These are phyloP conservation scores for Myrmecobius fasciatus DNA, from an alignment of 2,113 vertebrate species.

Conservation along the genomic window DNA sequence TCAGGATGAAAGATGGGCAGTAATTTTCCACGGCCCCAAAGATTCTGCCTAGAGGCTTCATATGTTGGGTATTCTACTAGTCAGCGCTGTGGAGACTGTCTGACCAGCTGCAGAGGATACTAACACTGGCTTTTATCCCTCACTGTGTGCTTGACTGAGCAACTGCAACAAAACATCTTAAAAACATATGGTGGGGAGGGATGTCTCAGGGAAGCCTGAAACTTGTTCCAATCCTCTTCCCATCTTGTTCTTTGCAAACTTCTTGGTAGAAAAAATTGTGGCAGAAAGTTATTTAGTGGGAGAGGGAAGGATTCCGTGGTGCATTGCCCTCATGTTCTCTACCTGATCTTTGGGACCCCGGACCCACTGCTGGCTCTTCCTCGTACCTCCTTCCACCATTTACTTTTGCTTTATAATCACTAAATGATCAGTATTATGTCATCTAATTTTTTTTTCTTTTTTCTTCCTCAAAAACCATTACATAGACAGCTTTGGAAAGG, in stretches of 20 bases:
- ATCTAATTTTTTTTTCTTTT: conserved; percentile 51
- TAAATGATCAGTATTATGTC: neutral
- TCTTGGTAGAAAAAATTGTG: conserved; percentile 5
- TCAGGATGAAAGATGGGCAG: neutral
- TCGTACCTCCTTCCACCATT: neutral
- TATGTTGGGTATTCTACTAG: neutral
- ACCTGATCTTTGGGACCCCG: neutral
- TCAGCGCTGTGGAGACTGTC: neutral
- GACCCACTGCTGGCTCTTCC: neutral
- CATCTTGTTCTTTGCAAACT: neutral
- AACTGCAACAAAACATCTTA: neutral
- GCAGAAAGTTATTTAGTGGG: conserved; percentile 16
- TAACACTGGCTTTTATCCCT: neutral
- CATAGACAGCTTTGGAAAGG: conserved; percentile 47
- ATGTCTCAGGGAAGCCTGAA: neutral
- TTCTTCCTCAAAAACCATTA: conserved; percentile 43
- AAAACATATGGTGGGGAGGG: neutral
- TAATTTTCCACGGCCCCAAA: neutral
- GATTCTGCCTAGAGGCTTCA: neutral
- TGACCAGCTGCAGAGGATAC: neutral
- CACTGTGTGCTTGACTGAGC: neutral
- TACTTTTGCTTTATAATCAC: conserved; percentile 24
- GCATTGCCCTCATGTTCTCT: conserved; percentile 6
- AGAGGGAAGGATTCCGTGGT: conserved; percentile 1
- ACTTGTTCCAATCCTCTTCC: neutral